These are phyloP conservation scores for Corythaeola cristata DNA, from an alignment of 2,113 vertebrate genomes.

Conservation along the genomic window DNA sequence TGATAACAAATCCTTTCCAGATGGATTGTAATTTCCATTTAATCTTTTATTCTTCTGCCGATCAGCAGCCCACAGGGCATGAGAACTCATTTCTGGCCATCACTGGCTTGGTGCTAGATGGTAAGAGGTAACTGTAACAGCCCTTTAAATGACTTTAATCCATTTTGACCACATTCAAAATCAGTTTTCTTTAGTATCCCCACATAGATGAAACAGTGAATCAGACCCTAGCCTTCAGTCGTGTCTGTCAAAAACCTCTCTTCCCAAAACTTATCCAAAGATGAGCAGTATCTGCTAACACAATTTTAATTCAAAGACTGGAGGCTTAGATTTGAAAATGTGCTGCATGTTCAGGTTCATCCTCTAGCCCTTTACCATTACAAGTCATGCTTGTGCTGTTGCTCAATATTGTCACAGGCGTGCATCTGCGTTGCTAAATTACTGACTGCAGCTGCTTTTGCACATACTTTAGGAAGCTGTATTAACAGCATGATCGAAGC, in stretches of 20 bases:
- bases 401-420: background rate
- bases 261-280: background rate
- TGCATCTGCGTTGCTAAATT: background rate
- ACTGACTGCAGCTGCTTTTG: background rate
- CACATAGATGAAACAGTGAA: background rate
- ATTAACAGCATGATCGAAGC: background rate
- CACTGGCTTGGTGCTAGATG: background rate
- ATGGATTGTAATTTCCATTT: slow-evolving; percentile 40
- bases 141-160: background rate
- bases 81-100: background rate
- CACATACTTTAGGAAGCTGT: background rate
- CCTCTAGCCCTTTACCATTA: background rate
- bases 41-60: background rate
- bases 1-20: slow-evolving; percentile 54
- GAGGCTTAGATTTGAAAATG: background rate
- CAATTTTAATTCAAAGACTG: background rate
- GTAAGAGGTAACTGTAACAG: background rate
- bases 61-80: background rate
- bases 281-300: background rate
- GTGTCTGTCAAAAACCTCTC: background rate
- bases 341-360: background rate
- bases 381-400: background rate
- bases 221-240: rapidly evolving
- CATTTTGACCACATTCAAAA: background rate
- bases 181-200: background rate